phyloP scores from a whole-genome alignment of 2,113 vertebrate species.

The Syrmaticus mikado region DNA sequence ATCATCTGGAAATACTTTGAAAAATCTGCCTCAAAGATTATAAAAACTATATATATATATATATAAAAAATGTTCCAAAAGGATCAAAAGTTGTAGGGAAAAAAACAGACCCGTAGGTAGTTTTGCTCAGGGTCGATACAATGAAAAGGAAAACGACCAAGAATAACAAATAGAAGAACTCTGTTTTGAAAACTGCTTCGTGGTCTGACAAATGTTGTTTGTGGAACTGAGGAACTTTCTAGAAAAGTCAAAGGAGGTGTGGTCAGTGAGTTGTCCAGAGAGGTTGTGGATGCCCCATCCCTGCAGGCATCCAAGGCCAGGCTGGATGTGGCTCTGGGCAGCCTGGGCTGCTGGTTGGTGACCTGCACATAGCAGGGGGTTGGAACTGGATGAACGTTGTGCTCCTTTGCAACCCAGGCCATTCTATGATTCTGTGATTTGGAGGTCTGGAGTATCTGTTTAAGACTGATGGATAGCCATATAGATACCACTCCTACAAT shows the following conservation, averaged over 20 bases:
- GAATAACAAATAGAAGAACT: conserved; percentile 42
- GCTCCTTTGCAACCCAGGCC: too few relatives aligned
- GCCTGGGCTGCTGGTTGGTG: too few relatives aligned
- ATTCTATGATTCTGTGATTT: not conserved
- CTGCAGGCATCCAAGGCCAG: too few relatives aligned
- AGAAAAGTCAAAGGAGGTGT: not conserved
- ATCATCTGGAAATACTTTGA: not conserved
- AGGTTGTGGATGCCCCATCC: too few relatives aligned
- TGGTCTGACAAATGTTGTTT: conserved; percentile 3
- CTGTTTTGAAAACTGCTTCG: not conserved
- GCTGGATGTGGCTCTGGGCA: too few relatives aligned
- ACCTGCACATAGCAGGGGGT: too few relatives aligned
- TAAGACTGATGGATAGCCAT: not conserved
- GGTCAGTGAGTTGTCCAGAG: not conserved
- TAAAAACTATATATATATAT: not conserved
- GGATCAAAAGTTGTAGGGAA: not conserved
- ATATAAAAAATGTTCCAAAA: not conserved
- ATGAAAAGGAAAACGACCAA: conserved; percentile 36
- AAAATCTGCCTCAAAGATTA: not conserved
- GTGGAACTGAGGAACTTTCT: not conserved
- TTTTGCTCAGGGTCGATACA: not conserved
- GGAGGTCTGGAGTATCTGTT: not conserved
- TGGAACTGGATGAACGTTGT: too few relatives aligned
- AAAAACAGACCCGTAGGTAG: conserved; percentile 24
- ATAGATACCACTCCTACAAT: not conserved